These are phyloP conservation scores for Mirounga angustirostris DNA, from an alignment of 2,113 vertebrate genomes.

Conservation along the genomic window DNA sequence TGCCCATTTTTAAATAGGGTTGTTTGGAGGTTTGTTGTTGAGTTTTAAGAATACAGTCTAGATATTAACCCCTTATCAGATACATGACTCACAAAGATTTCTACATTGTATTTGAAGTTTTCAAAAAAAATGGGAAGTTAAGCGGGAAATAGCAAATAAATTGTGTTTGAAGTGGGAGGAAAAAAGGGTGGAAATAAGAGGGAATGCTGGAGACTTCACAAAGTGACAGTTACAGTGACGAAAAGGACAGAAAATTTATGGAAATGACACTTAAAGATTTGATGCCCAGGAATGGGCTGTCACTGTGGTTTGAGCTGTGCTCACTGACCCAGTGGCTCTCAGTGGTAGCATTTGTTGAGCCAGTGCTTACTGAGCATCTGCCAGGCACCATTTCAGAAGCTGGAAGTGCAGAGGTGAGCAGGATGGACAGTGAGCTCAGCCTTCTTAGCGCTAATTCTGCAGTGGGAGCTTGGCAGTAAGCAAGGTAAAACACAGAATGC, in stretches of 20 bases:
- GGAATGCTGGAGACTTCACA: neutral
- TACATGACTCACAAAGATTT: neutral
- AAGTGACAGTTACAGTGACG: neutral
- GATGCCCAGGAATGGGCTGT: neutral
- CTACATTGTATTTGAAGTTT: neutral
- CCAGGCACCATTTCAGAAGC: neutral
- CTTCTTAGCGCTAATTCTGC: neutral
- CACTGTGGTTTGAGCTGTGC: neutral
- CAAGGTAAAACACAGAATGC: neutral
- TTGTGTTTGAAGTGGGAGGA: neutral
- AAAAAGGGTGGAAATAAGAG: neutral
- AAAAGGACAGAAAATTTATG: neutral
- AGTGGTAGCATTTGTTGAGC: neutral
- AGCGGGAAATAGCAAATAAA: neutral
- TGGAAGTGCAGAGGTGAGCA: neutral
- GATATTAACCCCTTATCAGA: neutral
- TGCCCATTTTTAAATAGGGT: neutral
- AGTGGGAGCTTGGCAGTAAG: too few species aligned
- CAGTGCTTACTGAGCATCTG: neutral
- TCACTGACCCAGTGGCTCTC: neutral
- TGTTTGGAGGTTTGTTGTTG: neutral
- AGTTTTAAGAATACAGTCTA: neutral
- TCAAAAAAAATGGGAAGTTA: neutral
- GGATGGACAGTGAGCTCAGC: neutral
- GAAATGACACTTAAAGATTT: fast-evolving